Evolutionary conservation across 2,113 vertebrate genomes (phyloP).

Genomic region (Gymnarchus niloticus): DNA sequence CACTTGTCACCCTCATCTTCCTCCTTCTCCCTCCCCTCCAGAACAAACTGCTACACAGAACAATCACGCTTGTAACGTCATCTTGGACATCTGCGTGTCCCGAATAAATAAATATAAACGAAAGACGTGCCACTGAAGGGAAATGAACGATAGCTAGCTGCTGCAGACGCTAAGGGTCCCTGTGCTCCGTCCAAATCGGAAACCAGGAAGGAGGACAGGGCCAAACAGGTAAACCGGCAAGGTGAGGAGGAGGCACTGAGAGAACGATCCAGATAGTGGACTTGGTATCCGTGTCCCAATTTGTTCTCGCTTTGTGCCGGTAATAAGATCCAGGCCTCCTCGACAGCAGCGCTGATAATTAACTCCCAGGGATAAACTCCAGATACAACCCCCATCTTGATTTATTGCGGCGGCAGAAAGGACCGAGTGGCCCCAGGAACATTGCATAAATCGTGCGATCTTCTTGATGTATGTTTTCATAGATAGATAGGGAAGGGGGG

Average conservation of each 20-base stretch:
- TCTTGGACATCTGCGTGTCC: too few species aligned
- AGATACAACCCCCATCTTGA: slow-evolving; percentile 42
- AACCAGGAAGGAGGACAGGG: not conserved
- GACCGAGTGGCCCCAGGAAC: slow-evolving; percentile 37
- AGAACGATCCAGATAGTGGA: slow-evolving; percentile 41
- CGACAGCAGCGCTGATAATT: slow-evolving; percentile 62
- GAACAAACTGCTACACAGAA: too few species aligned
- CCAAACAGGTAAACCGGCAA: slow-evolving; percentile 37
- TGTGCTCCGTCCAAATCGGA: too few species aligned
- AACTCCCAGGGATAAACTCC: slow-evolving; percentile 60
- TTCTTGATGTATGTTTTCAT: slow-evolving; percentile 44
- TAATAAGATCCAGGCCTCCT: slow-evolving; percentile 65
- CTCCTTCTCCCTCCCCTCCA: slow-evolving; percentile 36
- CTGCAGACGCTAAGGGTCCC: too few species aligned
- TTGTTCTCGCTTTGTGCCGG: slow-evolving; percentile 69
- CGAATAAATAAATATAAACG: too few species aligned
- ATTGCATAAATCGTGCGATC: slow-evolving; percentile 45
- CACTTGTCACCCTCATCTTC: slow-evolving; percentile 55
- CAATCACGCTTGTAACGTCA: too few species aligned
- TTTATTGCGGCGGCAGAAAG: slow-evolving; percentile 49
- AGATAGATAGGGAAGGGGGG: slow-evolving; percentile 36
- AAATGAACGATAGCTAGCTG: too few species aligned
- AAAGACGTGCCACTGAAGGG: too few species aligned
- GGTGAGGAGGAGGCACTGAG: slow-evolving; percentile 51
- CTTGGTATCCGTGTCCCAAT: slow-evolving; percentile 55